phyloP scores from a whole-genome alignment of 2,113 vertebrate species.

The Burhinus bistriatus region DNA sequence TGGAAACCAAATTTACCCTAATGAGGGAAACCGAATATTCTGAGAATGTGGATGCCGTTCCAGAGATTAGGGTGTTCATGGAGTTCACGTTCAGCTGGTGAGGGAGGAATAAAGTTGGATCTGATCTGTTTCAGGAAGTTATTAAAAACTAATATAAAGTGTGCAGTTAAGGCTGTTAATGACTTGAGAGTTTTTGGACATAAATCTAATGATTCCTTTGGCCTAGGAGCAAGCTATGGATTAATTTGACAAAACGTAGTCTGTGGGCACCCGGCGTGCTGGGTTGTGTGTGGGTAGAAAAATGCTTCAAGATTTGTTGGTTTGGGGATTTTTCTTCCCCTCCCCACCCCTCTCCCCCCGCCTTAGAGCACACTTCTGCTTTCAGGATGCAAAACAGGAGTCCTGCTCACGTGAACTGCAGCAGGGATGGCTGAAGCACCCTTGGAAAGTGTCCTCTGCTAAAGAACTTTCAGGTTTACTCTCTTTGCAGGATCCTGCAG shows the following conservation, averaged over 20 bases:
- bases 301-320: background rate
- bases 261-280: background rate
- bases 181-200: background rate
- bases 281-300: background rate
- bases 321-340: background rate
- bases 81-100: background rate
- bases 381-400: background rate
- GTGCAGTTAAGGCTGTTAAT: background rate
- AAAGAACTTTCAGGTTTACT: background rate
- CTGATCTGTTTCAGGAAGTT: background rate
- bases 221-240: background rate
- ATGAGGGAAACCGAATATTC: background rate
- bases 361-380: background rate
- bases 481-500: background rate
- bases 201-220: background rate
- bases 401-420: fast-evolving
- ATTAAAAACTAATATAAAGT: background rate
- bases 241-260: background rate
- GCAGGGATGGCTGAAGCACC: background rate
- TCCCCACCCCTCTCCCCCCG: background rate
- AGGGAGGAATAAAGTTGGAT: background rate
- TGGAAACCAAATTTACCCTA: background rate
- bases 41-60: background rate
- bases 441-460: background rate
- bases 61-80: background rate